Evolutionary conservation across 2,113 vertebrate genomes (phyloP), one percentile per base, ranked within the genome.

Genomic region (Gadus chalcogrammus): DNA sequence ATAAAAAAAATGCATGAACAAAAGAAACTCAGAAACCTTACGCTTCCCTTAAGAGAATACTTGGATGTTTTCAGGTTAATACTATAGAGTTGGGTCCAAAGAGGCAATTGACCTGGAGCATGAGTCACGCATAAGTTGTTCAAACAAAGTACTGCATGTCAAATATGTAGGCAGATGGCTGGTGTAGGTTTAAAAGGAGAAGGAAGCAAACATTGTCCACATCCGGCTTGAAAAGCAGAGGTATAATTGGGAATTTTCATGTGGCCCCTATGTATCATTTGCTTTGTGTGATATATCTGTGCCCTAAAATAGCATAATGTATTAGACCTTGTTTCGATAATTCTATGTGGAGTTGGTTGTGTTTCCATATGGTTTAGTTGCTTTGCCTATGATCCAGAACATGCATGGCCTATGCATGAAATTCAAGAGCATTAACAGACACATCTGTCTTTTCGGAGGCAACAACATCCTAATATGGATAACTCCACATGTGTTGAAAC

Each of bases 261-360:
- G 64, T 15, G 13, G 28, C 63, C 69, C 68, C 22, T 76, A 77
- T 80, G 42, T 73, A 80, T 70, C 75, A 80, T 85, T 85, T 87
- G 72, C 82, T 82, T 75, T 73, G 61, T 78, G 60, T 64, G 67
- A 80, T 68, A 68, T 42, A 71, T 64, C 59, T 16, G 65, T 53
- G 64, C 53, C 73, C 83, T 82, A 73, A 87, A 87, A 85, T 76
- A 87, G 76, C 31, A 20, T 83, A 83, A 87, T 82, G 77, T 76
- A 82, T 86, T 24, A 24, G 79, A 69, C 72, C 70, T 72, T 79
- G 20, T 17, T 13, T 18, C 72, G 62, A 3, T 71, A 70, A 71
- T 83, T 80, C 81, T 81, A 73, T 63, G 68, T 68, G 18, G 79
- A 77, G 73, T 72, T 76, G 72, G 78, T 81, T 67, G 76, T 38